phyloP scores from a whole-genome alignment of 2,113 vertebrate species.

The Aldabrachelys gigantea region DNA sequence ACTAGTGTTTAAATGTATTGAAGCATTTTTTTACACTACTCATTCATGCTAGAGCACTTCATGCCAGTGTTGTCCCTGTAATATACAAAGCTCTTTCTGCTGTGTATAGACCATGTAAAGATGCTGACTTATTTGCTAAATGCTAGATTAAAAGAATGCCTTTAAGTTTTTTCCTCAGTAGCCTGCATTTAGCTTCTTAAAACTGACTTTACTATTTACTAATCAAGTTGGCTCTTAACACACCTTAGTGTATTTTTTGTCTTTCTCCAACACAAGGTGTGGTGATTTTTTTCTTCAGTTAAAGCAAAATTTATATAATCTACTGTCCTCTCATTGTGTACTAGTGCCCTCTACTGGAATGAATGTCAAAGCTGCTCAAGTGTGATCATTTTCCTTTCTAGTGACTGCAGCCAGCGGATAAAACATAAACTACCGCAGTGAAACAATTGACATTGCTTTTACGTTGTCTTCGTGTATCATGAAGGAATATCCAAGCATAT shows the following conservation, averaged over 20 bases:
- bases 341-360: conserved; percentile 29
- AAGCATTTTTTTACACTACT: neutral
- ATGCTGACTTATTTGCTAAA: neutral
- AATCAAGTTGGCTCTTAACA: neutral
- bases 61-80: neutral
- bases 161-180: neutral
- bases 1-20: neutral
- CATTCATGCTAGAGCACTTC: neutral
- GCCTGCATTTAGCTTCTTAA: neutral
- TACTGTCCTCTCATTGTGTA: neutral
- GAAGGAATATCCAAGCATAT: no score
- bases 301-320: neutral
- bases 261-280: neutral
- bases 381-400: neutral
- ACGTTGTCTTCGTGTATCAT: neutral
- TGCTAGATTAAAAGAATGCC: neutral
- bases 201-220: neutral
- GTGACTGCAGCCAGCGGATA: neutral
- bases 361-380: neutral
- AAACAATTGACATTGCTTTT: neutral
- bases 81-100: neutral
- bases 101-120: neutral
- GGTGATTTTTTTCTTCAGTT: neutral
- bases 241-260: neutral
- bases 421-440: neutral